These are phyloP conservation scores for Pantherophis vulpinus DNA, from an alignment of 2,797 vertebrate species.

Conservation along the genomic window DNA sequence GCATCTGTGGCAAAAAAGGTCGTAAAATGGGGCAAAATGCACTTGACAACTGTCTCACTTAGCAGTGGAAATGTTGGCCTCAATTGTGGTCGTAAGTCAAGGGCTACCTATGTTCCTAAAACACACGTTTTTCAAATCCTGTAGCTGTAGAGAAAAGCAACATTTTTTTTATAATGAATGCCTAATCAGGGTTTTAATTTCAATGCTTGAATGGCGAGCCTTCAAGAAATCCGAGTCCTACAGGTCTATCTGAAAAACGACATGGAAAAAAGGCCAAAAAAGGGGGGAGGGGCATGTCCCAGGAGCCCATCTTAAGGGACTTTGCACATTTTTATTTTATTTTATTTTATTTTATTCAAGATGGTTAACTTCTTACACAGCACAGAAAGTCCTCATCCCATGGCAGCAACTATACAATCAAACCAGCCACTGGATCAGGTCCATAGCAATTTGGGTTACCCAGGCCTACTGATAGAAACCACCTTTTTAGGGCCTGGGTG, in stretches of 20 bases:
- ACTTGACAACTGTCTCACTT: not conserved
- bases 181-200: not conserved
- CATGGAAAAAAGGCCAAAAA: not conserved
- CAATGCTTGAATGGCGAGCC: not conserved
- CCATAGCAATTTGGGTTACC: not conserved
- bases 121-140: not conserved
- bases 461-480: not conserved
- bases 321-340: too few relatives aligned
- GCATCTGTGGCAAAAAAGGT: not conserved
- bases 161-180: not conserved
- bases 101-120: not conserved
- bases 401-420: not conserved
- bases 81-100: not conserved
- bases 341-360: too few relatives aligned
- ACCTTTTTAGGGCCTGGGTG: not conserved
- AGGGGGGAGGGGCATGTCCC: too few relatives aligned
- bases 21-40: not conserved
- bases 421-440: not conserved
- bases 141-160: not conserved
- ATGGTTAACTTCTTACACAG: too few relatives aligned
- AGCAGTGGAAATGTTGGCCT: not conserved
- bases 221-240: not conserved
- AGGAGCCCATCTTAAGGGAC: too few relatives aligned
- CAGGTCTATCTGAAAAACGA: not conserved
- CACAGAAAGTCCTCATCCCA: too few relatives aligned